These are phyloP conservation scores for Morone saxatilis DNA, from an alignment of 2,113 vertebrate genomes.

Conservation along the genomic window DNA sequence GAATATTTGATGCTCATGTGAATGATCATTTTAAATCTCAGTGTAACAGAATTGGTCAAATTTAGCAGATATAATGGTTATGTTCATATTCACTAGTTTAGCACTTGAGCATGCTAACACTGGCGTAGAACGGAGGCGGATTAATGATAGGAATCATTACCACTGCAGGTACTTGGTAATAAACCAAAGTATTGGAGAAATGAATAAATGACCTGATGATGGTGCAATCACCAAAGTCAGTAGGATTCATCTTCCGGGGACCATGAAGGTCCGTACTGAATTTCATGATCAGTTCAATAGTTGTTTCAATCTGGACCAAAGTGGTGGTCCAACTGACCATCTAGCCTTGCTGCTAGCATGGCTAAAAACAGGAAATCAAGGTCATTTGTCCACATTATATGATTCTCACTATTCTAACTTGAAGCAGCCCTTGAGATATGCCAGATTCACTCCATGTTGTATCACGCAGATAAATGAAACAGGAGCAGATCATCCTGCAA, in stretches of 20 bases:
- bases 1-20: constrained; percentile 19
- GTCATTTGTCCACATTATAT: not conserved
- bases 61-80: too few species aligned
- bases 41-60: not conserved
- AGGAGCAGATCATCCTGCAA: constrained; percentile 4
- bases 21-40: constrained; percentile 8
- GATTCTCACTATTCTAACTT: not conserved
- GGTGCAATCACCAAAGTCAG: not conserved
- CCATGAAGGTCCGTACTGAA: not conserved
- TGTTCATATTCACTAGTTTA: too few species aligned
- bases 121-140: not conserved
- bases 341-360: not conserved
- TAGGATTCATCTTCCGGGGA: not conserved
- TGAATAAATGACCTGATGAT: not conserved
- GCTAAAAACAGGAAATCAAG: not conserved
- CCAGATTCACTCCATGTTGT: not conserved
- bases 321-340: not conserved
- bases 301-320: not conserved
- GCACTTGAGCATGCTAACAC: too few species aligned
- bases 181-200: not conserved
- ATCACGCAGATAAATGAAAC: not conserved
- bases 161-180: not conserved
- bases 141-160: not conserved
- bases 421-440: too few species aligned
- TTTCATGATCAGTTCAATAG: not conserved